These are phyloP conservation scores for Ammodytes dubius DNA, from an alignment of 2,113 vertebrate genomes.

Conservation along the genomic window DNA sequence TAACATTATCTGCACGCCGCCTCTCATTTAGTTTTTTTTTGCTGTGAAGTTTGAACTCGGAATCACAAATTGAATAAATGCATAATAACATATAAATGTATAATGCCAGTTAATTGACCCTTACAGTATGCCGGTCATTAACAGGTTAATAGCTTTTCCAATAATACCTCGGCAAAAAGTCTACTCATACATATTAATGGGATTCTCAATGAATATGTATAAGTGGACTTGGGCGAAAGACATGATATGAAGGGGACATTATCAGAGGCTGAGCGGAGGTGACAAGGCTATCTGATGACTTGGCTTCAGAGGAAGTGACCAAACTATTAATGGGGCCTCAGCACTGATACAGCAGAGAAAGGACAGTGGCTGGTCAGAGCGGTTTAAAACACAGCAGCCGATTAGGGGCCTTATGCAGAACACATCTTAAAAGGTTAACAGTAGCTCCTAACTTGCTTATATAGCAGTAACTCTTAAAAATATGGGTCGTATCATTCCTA, in stretches of 20 bases:
- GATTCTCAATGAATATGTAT: slow-evolving; percentile 80
- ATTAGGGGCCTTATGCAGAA: no score
- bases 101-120: slow-evolving; percentile 68
- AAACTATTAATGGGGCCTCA: slow-evolving; percentile 51
- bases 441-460: no score
- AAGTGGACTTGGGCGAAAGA: slow-evolving; percentile 58
- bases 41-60: slow-evolving; percentile 45
- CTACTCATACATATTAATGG: slow-evolving; percentile 21
- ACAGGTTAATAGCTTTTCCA: slow-evolving; percentile 77
- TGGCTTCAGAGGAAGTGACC: slow-evolving; percentile 59
- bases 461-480: no score
- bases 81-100: no score
- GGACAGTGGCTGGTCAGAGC: background rate
- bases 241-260: slow-evolving; percentile 69
- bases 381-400: background rate
- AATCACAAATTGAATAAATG: slow-evolving; percentile 55
- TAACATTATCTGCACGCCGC: slow-evolving; percentile 24
- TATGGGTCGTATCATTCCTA: no score
- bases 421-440: no score
- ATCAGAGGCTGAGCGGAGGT: slow-evolving; percentile 60
- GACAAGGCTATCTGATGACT: slow-evolving; percentile 72
- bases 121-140: slow-evolving; percentile 62
- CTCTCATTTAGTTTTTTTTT: slow-evolving; percentile 25
- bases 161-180: slow-evolving; percentile 68
- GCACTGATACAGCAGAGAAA: slow-evolving; percentile 24